Conservation (phyloP, 2,888 invertebrate genomes). For the Suillia variegata region DNA sequence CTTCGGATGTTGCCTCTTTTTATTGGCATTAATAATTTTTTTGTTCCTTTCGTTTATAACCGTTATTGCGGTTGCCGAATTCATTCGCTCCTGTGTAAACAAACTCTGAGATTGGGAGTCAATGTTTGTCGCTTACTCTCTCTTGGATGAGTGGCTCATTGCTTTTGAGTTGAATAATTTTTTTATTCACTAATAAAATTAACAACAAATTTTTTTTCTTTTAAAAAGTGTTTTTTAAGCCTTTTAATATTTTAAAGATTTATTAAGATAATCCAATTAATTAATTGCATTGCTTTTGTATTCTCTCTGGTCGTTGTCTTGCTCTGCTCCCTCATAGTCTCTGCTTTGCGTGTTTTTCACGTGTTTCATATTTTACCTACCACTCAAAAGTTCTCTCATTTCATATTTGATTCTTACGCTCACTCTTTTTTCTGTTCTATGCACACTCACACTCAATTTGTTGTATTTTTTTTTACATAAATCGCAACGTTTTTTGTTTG, state of each 20-base stretch:
- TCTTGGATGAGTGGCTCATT: too few relatives aligned
- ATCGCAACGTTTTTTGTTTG: not conserved
- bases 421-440: not conserved
- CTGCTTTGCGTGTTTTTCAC: not conserved
- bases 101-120: too few relatives aligned
- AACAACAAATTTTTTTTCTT: too few relatives aligned
- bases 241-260: too few relatives aligned
- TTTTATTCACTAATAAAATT: too few relatives aligned
- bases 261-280: too few relatives aligned
- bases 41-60: too few relatives aligned
- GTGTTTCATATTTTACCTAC: not conserved
- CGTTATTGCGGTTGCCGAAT: constrained; percentile 3
- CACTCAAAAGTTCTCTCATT: not conserved
- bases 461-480: not conserved
- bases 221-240: too few relatives aligned
- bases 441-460: not conserved
- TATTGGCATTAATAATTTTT: too few relatives aligned
- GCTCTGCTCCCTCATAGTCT: not conserved
- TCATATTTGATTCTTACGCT: not conserved
- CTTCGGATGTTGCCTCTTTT: constrained; percentile 9
- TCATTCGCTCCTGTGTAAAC: constrained; percentile 14
- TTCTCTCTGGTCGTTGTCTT: not conserved
- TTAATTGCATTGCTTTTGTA: not conserved
- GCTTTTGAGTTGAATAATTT: too few relatives aligned
- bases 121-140: too few relatives aligned